Conservation (phyloP, 2,797 vertebrate genomes). For the Oreochromis grahami region DNA sequence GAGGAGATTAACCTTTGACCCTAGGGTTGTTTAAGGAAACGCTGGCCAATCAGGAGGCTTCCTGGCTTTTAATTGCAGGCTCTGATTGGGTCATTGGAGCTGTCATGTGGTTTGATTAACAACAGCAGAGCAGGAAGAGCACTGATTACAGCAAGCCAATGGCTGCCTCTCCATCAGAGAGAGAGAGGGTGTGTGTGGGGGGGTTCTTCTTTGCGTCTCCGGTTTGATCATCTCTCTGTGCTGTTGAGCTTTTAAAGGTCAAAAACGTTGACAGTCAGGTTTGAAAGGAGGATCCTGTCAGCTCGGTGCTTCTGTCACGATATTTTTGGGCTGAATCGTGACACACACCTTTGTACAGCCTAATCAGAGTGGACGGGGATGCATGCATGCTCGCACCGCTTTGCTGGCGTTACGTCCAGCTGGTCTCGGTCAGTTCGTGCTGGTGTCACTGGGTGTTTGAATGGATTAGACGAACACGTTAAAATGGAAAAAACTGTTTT, state of each 20-base stretch:
- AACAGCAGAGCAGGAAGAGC: constrained; percentile 43
- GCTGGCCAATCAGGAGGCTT: constrained; percentile 66
- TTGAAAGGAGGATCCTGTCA: neutral
- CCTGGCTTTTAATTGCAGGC: constrained; percentile 61
- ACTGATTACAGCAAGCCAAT: constrained; percentile 34
- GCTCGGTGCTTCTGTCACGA: neutral
- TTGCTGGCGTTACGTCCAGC: fast-evolving
- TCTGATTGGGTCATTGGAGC: constrained; percentile 55
- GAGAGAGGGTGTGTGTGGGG: neutral
- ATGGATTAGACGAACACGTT: neutral
- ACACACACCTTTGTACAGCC: neutral
- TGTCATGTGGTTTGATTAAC: constrained; percentile 62
- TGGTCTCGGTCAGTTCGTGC: neutral
- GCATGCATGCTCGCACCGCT: fast-evolving
- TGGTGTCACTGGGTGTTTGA: neutral
- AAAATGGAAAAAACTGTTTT: neutral
- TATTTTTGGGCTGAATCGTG: neutral
- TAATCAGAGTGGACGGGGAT: neutral
- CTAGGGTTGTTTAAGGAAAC: constrained; percentile 16
- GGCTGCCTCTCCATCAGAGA: neutral
- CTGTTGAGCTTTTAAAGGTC: neutral
- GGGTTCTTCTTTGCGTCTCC: neutral
- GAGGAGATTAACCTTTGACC: constrained; percentile 69
- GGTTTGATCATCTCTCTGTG: neutral
- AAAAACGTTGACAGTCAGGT: neutral